Evolutionary conservation across 2,797 vertebrate species (phyloP).

Genomic region (Pseudochirops cupreus): DNA sequence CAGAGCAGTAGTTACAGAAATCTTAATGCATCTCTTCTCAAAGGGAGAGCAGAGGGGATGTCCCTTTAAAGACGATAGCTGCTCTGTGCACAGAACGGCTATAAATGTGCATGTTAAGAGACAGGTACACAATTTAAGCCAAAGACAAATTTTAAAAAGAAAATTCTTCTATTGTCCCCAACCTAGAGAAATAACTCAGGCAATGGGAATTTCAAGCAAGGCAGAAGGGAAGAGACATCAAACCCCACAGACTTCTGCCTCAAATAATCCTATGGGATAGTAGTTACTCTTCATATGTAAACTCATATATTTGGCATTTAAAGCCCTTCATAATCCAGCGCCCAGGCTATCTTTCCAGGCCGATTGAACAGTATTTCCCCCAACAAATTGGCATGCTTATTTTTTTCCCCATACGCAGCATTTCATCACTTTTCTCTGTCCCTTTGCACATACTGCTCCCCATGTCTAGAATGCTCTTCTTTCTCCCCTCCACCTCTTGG

Average conservation of each 20-base stretch:
- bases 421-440: neutral
- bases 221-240: neutral
- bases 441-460: neutral
- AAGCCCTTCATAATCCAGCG: neutral
- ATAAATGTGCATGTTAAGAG: neutral
- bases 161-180: neutral
- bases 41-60: neutral
- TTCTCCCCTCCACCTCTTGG: neutral
- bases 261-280: neutral
- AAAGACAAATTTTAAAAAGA: neutral
- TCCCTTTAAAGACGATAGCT: neutral
- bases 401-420: neutral
- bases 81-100: neutral
- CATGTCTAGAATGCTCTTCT: neutral
- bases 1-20: neutral
- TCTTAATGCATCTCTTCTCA: neutral
- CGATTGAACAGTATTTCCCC: neutral
- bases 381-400: neutral
- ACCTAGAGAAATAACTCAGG: neutral
- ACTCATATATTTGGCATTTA: neutral
- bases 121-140: neutral
- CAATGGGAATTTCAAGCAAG: neutral
- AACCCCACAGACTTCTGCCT: neutral
- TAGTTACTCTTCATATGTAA: neutral
- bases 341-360: neutral